Evolutionary conservation across 2,797 vertebrate genomes (phyloP), one percentile per base, ranked within the genome.

Genomic region (Brachyalestes nurse): DNA sequence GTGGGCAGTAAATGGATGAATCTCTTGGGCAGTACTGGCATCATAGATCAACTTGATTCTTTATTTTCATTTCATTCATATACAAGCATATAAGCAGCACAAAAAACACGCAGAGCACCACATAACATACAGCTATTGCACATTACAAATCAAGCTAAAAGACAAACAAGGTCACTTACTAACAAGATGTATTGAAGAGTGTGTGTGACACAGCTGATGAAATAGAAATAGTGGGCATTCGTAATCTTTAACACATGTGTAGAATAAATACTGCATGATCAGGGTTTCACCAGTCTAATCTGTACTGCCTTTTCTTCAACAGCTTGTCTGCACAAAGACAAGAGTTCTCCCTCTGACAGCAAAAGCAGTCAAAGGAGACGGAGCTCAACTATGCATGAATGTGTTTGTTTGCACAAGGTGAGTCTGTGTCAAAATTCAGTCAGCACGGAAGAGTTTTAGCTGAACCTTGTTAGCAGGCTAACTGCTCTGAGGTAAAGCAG

Each of bases 351-450:
- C 25, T 61, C 38, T 64, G 61, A 77, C 64, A 81, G 75, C 17
- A 66, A 51, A 81, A 81, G 25, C 71, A 60, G 69, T 19, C 19
- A 4, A 76, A 79, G 70, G 58, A 60, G 60, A 78, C 17, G 0
- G 23, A 12, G 47, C 60, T 82, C 77, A 82, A 81, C 73, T 80
- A 42, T 21, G 21, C 74, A 67, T 75, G 76, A 77, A 82, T 79
- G 76, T 86, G 89, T 91, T 92, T 93, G 90, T 94, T 91, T 94
- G 89, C 81, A 76, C 88, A 87, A 85, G 85, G 74, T 87, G 88
- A 91, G 88, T 81, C 67, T 57, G 86, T 89, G 92, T 93, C 92
- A 93, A 88, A 94, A 90, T 87, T 91, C 91, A 84, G 87, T 92
- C 91, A 90, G 90, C 88, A 83, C 86, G 84, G 86, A 78, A 40